Percentiles rank a stretch among this genome's conserved stretches.
phyloP scores from a whole-genome alignment of 37 sponge, comb jelly and placozoan species.

The Aplysina aerophoba region DNA sequence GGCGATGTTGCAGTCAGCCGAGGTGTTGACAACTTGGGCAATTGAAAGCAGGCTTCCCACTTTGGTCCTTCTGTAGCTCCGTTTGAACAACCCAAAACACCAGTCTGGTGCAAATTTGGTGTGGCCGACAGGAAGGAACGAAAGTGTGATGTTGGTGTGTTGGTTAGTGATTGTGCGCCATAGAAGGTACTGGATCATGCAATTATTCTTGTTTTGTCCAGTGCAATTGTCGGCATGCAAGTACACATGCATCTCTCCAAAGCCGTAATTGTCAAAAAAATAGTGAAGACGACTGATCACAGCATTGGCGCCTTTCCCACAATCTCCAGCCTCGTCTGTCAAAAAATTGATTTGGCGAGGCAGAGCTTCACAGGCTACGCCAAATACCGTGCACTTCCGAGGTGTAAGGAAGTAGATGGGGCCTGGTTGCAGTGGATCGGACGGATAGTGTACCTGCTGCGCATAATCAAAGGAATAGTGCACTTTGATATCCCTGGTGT shows the following conservation, averaged over 20 bases:
- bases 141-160: constrained; percentile 23
- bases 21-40: background rate
- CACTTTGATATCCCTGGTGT: constrained; percentile 23
- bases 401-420: constrained; percentile 44
- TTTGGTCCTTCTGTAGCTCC: constrained; percentile 27
- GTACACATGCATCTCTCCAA: constrained; percentile 21
- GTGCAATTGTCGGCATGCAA: constrained; percentile 41
- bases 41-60: background rate
- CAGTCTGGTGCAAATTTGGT: constrained; percentile 35
- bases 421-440: constrained; percentile 15
- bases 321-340: constrained; percentile 13
- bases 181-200: constrained; percentile 43
- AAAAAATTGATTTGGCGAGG: constrained; percentile 50
- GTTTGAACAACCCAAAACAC: constrained; percentile 32
- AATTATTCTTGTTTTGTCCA: constrained; percentile 59
- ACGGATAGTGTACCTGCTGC: constrained; percentile 12
- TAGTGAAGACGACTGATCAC: constrained; percentile 40
- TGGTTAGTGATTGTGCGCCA: constrained; percentile 30
- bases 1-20: constrained; percentile 1
- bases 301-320: constrained; percentile 36
- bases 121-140: constrained; percentile 46
- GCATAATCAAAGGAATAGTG: constrained; percentile 59
- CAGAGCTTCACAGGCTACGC: constrained; percentile 61
- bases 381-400: constrained; percentile 66
- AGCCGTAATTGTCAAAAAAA: constrained; percentile 36